Evolutionary conservation across 2,888 invertebrate genomes (phyloP).

Genomic region (Oscheius myriophilus): DNA sequence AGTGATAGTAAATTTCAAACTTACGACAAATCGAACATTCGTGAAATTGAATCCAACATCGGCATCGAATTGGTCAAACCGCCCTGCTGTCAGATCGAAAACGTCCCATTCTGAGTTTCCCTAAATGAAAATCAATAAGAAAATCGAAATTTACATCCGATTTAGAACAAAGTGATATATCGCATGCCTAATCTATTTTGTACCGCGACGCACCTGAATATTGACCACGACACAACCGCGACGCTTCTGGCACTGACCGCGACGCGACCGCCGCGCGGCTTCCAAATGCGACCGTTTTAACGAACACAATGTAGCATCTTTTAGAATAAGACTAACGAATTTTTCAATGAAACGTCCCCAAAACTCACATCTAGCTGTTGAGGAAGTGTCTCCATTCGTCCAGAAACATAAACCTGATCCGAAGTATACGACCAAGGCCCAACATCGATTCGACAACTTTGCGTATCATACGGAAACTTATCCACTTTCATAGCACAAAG

Average conservation of each 20-base stretch:
- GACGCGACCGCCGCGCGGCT: not conserved
- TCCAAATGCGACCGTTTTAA: not conserved
- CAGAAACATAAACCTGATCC: slow-evolving; percentile 37
- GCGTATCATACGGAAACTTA: slow-evolving; percentile 54
- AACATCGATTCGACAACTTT: slow-evolving; percentile 46
- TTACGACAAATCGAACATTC: slow-evolving; percentile 39
- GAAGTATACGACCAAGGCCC: slow-evolving; percentile 57
- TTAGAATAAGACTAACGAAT: too few species aligned
- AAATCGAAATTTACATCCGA: not conserved
- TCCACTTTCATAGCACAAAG: slow-evolving; percentile 54
- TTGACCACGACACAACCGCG: too few species aligned
- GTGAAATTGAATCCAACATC: slow-evolving; percentile 57
- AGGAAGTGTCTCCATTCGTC: slow-evolving; percentile 9
- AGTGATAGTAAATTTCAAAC: not conserved
- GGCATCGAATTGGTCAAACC: slow-evolving; percentile 33
- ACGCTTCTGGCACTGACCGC: not conserved
- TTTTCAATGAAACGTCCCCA: too few species aligned
- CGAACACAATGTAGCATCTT: too few species aligned
- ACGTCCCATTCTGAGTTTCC: slow-evolving; percentile 59
- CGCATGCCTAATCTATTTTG: too few species aligned
- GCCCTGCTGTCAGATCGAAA: slow-evolving; percentile 25
- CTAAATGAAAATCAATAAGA: slow-evolving; percentile 31
- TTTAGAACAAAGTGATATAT: too few species aligned
- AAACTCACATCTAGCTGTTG: slow-evolving; percentile 14
- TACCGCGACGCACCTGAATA: too few species aligned